Percentiles rank a stretch among this genome's conserved stretches.
Evolutionary conservation across 2,113 vertebrate species (phyloP).

Genomic region (Crotalus viridis): DNA sequence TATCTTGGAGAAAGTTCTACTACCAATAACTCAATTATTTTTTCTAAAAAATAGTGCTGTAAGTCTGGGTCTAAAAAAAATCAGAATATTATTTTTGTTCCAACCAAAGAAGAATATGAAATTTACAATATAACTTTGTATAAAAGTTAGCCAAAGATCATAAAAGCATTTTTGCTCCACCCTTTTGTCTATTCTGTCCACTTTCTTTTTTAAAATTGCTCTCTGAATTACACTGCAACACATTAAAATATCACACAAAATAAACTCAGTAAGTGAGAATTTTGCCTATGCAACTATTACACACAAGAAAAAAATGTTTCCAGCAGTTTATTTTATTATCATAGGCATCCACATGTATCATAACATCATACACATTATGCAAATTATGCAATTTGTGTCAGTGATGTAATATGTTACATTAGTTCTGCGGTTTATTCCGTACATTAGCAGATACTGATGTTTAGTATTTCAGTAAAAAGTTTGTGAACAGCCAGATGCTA

Average conservation of each 20-base stretch:
- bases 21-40: not conserved
- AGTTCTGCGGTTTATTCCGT: not conserved
- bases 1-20: not conserved
- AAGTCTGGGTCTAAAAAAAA: not conserved
- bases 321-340: not conserved
- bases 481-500: slow-evolving; percentile 1
- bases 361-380: not conserved
- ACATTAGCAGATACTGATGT: not conserved
- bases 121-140: not conserved
- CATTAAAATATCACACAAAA: not conserved
- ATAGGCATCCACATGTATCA: not conserved
- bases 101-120: slow-evolving; percentile 11
- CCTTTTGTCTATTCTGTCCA: not conserved
- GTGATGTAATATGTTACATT: not conserved
- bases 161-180: slow-evolving; percentile 13
- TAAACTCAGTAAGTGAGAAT: not conserved
- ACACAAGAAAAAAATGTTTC: not conserved
- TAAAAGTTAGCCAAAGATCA: not conserved
- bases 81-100: not conserved
- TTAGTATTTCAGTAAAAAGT: not conserved
- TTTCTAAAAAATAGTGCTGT: not conserved
- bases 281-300: not conserved
- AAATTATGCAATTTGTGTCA: not conserved
- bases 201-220: not conserved
- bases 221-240: not conserved